Evolutionary conservation across 2,113 vertebrate species (phyloP).

Genomic region (Vombatus ursinus): DNA sequence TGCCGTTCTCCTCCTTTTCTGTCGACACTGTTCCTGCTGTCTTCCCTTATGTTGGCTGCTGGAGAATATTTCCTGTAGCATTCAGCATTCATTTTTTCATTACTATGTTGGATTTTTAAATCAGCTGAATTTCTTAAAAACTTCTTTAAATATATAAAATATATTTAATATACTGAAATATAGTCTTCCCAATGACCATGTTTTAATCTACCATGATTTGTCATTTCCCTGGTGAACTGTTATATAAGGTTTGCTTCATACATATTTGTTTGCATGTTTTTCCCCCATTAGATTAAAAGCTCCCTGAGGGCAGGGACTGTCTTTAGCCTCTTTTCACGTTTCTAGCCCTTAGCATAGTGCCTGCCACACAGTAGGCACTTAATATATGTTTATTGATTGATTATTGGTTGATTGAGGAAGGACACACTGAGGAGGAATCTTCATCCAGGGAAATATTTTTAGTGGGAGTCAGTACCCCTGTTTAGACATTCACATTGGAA

Average conservation of each 20-base stretch:
- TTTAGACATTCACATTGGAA: background rate
- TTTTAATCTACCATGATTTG: background rate
- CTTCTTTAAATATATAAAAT: background rate
- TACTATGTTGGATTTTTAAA: background rate
- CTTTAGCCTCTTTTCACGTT: background rate
- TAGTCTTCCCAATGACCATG: background rate
- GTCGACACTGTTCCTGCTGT: background rate
- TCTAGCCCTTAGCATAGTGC: background rate
- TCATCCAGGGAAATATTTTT: background rate
- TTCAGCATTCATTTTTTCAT: background rate
- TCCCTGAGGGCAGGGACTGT: background rate
- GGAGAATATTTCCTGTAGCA: background rate
- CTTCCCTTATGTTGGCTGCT: background rate
- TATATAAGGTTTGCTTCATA: background rate
- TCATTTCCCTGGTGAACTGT: background rate
- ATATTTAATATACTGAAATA: background rate
- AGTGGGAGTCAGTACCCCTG: background rate
- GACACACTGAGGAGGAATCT: background rate
- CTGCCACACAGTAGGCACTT: background rate
- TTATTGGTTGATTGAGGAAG: background rate
- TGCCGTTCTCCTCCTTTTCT: background rate
- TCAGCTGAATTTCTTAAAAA: background rate
- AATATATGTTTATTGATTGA: background rate
- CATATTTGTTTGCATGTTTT: background rate
- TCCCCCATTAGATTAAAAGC: background rate